phyloP scores from a whole-genome alignment of 2,888 invertebrate species.

The Mythimna lalbum region DNA sequence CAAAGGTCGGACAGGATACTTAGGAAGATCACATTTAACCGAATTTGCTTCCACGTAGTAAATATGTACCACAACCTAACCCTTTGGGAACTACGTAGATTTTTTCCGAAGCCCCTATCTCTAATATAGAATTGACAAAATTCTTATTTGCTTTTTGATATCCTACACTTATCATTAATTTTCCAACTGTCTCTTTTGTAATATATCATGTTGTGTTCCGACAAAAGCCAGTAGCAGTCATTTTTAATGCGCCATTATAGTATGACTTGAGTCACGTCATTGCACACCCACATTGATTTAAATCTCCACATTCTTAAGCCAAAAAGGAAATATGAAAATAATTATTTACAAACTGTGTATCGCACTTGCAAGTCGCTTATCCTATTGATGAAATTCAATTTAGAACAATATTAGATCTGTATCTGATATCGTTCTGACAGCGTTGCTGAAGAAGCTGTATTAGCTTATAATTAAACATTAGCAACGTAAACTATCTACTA shows the following conservation, averaged over 20 bases:
- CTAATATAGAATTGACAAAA: constrained; percentile 2
- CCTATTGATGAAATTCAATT: too few species aligned
- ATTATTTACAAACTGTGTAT: constrained; percentile 12
- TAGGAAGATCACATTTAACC: constrained; percentile 60
- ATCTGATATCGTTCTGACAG: too few species aligned
- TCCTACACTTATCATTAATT: constrained; percentile 3
- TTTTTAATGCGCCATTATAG: constrained; percentile 20
- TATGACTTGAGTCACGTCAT: neutral
- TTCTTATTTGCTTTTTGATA: constrained; percentile 9
- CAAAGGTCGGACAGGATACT: constrained; percentile 65
- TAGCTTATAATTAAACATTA: neutral
- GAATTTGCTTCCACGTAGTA: constrained; percentile 46
- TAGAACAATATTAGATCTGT: too few species aligned
- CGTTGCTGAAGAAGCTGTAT: too few species aligned
- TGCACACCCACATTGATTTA: constrained; percentile 4
- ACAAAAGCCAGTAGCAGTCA: neutral
- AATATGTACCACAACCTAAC: constrained; percentile 51
- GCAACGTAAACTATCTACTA: neutral
- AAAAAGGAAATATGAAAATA: constrained; percentile 6
- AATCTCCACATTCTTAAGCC: constrained; percentile 1
- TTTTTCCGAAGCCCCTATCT: constrained; percentile 14
- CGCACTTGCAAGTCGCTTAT: too few species aligned
- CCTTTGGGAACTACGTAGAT: constrained; percentile 38
- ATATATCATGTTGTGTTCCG: constrained; percentile 10
- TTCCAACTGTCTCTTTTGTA: constrained; percentile 3